phyloP scores from a whole-genome alignment of 2,113 vertebrate species.

The Mobula birostris region DNA sequence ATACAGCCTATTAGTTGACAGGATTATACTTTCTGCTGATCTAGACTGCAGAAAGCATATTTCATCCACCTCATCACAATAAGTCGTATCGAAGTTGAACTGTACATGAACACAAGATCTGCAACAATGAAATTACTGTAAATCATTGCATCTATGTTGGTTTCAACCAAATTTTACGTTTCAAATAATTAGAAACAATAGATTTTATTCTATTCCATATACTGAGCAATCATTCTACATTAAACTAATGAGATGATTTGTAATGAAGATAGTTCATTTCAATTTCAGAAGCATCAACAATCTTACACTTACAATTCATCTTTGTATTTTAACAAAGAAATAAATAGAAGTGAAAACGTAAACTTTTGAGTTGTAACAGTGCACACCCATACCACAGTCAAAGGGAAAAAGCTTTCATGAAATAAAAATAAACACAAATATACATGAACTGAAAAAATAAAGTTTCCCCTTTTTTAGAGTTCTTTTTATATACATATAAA shows the following conservation, averaged over 20 bases:
- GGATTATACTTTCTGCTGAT: neutral
- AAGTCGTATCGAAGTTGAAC: neutral
- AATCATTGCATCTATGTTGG: neutral
- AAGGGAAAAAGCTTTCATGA: neutral
- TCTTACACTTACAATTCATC: constrained; percentile 23
- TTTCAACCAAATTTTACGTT: constrained; percentile 26
- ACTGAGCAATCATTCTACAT: constrained; percentile 12
- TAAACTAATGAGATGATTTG: neutral
- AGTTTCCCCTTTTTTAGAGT: constrained; percentile 24
- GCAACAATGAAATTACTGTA: neutral
- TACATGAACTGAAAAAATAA: constrained; percentile 37
- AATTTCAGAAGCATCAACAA: constrained; percentile 34
- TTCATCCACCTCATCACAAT: neutral
- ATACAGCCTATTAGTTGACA: neutral
- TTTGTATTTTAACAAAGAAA: constrained; percentile 22
- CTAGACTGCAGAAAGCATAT: neutral
- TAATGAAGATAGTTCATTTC: constrained; percentile 27
- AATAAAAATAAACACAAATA: constrained; percentile 1
- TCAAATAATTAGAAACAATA: neutral
- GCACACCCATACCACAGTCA: constrained; percentile 33
- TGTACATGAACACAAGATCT: neutral
- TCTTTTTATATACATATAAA: constrained; percentile 24
- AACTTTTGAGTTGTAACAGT: constrained; percentile 30
- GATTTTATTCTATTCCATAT: neutral
- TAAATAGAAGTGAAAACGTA: constrained; percentile 28